Evolutionary conservation across 2,888 invertebrate species (phyloP), one percentile per base, ranked within the genome.

Genomic region (Ophion obscuratus): DNA sequence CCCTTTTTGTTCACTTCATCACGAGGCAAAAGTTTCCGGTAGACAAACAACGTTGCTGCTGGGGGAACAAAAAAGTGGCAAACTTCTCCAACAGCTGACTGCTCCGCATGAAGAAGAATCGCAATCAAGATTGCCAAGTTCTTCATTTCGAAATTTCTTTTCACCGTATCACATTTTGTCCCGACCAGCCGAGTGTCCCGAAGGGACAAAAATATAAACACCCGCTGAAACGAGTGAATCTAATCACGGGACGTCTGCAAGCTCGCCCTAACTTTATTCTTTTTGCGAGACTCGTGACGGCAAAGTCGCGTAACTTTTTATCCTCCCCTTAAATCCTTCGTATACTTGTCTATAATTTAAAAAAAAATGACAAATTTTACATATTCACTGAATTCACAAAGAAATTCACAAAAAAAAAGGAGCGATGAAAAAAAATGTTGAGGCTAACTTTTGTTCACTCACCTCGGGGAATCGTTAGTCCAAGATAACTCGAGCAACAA

Each of bases 391-490:
- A 76, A 36, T 17, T 64, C 9, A 47, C 47, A 47, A 47, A 47
- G 11, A 11, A 9, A 47, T 11, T 47, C 47, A 47, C 47, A 2
- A 20, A 14, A 66, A 66, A 36, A 40, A 53, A 66, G 2, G 31
- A 14, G 53, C 20, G 27, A 36, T 7, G 36, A n/a, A 10, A 53
- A n/a, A 62, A 20, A 62, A 44, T 1, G 11, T 9, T 10, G 64
- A 31, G 31, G 71, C 61, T 24, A 74, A 73, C 36, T 59, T 47
- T 75, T 66, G 5, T 66, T 76, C 73, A 85, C 85, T 85, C 82
- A 85, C 85, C 82, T 76, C 20, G 71, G 36, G 4, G 64, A 74
- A 31, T 17, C 76, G 75, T 85, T 82, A 85, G 78, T 85, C 85
- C 82, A 85, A 85, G 79, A 85, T 71, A 85, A 79, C 79, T 80